Evolutionary conservation across 2,113 vertebrate species (phyloP), one percentile per base, ranked within the genome.

Genomic region (Arothron firmamentum): DNA sequence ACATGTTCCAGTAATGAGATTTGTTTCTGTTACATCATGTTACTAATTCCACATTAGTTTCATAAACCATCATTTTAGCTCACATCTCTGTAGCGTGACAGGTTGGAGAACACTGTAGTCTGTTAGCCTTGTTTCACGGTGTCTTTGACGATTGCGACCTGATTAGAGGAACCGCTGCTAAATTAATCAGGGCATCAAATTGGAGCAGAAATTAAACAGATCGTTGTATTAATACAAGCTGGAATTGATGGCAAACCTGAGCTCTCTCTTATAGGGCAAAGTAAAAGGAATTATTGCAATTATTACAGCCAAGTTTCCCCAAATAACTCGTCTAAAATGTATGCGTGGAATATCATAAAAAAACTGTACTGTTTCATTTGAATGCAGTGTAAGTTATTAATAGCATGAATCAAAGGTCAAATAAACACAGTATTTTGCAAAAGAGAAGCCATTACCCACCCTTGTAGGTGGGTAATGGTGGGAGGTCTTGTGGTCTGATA

Each of bases 101-200:
- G 34, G 34, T 11, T 38, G 11, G 34, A 38, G 10, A 38, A 38
- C 3, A 51, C 49, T 15, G 49, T 48, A n/a, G 45, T 14, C 38
- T 16, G 17, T 17, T 28, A 15, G 6, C 52, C 23, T 31, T 46
- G 43, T 48, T 55, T 55, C 19, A 34, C 1, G 25, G n/a, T 28
- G n/a, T 43, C 54, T 50, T 28, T 65, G 64, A 20, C 23, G 46
- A 14, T 14, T 38, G 34, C 51, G 56, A 28, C 49, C 64, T 67
- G 64, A 28, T 59, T 47, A 43, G 54, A 57, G 28, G 9, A 28
- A 20, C 21, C 15, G 28, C 20, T 28, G 47, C 19, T 13, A 3
- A 6, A 45, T 34, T 52, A 59, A 47, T 59, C 23, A 67, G 65
- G 56, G 16, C 49, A 47, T 15, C 14, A 31, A 45, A 58, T 45